Base-by-base conservation (phyloP, 2,113 vertebrate genomes). In the Gymnocephalus cernua region DNA sequence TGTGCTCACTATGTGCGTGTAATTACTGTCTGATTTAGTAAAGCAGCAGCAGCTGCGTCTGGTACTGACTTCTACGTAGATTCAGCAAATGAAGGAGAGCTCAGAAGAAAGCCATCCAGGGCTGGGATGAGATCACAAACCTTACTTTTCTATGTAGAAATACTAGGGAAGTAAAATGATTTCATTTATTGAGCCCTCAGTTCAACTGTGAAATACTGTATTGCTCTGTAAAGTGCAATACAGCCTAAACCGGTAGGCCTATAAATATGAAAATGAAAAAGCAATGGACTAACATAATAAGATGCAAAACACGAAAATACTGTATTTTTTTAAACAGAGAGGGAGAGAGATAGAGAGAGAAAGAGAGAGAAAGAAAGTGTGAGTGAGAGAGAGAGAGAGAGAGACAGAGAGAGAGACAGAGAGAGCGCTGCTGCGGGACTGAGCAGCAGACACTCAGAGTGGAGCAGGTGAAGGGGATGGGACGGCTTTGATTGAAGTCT, bases 11-110 rank as follows among this genome's bases (percentile, higher is more conserved):
- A 78, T 83, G 75, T 87, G 85, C 65, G 67, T 45, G 62, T 84
- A 90, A 91, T 91, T 86, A 90, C 77, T 19, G 70, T 53, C 75
- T 85, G 80, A 90, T 85, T 84, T 77, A 82, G 57, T 47, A 63
- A 83, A 71, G 56, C 63, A 67, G 67, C 77, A 38, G 56, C 77
- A 76, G 76, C 63, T 25, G 61, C 16, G 44, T 77, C 82, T 63
- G 68, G 72, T 61, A 35, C 44, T n/a, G 65, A 81, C 74, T 82
- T 72, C 48, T 18, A 11, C 10, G 10, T 41, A 74, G n/a, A 80
- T 58, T 70, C 70, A 53, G 79, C 47, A 79, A 86, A 86, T 77
- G 54, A 79, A 74, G 51, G 35, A 32, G 50, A 74, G 41, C 27
- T 58, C 25, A 32, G 61, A 41, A 48, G 48, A 64, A 76, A 13